phyloP scores from a whole-genome alignment of 2,113 vertebrate genomes.

The Garra rufa region DNA sequence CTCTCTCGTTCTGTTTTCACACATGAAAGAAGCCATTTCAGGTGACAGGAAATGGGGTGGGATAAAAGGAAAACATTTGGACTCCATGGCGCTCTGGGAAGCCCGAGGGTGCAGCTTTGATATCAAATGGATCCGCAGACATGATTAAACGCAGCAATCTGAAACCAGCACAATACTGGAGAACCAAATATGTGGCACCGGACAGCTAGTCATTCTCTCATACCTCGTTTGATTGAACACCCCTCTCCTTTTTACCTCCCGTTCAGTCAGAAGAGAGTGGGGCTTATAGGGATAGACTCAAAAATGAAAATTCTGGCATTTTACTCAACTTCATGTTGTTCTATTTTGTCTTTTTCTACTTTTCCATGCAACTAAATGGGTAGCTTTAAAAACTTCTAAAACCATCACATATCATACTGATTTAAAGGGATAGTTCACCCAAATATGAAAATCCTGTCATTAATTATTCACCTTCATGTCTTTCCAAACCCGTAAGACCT shows the following conservation, averaged over 20 bases:
- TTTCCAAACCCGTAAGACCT: no score
- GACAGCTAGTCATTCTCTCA: constrained; percentile 37
- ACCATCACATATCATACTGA: no score
- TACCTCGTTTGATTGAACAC: constrained; percentile 7
- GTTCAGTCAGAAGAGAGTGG: constrained; percentile 9
- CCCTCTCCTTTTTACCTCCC: not conserved
- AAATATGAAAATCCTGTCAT: no score
- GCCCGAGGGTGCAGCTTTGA: constrained; percentile 78
- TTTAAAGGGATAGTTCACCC: no score
- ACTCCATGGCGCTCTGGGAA: constrained; percentile 65
- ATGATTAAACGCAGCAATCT: constrained; percentile 61
- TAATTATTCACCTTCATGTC: no score
- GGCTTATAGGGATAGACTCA: not conserved
- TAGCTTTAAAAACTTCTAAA: not conserved
- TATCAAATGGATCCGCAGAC: constrained; percentile 71
- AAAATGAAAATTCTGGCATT: not conserved
- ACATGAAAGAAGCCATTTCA: constrained; percentile 84
- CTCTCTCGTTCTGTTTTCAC: constrained; percentile 65
- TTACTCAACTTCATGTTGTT: not conserved
- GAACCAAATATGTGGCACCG: constrained; percentile 33
- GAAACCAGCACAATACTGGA: constrained; percentile 54
- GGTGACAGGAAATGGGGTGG: constrained; percentile 76
- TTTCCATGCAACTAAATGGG: not conserved
- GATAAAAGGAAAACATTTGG: constrained; percentile 81
- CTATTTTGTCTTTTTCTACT: no score